Base-by-base conservation (phyloP, 2,888 invertebrate species). In the Philhelius pedissequus region DNA sequence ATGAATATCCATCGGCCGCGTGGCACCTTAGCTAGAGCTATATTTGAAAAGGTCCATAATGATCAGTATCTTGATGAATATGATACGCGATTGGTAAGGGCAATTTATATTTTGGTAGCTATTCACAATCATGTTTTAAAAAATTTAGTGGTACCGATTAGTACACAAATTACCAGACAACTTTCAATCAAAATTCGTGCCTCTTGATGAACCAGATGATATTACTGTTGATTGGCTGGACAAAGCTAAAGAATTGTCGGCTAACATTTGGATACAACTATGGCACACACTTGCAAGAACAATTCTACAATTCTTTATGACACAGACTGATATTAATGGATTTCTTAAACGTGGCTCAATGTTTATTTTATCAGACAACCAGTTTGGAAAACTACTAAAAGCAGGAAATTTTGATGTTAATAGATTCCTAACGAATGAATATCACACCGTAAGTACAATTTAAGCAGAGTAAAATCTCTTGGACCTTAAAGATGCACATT, bases 311-410 rank as follows among this genome's bases (percentile, higher is more conserved):
- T 94, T 96, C 92, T 97, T 99, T 92, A 96, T 98, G 95, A 96
- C 97, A 32, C 96, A 96, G 90, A 99, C 99, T 2, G 97, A 98
- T 87, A 96, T 98, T 87, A 99, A 99, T 92, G 98, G 98, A 94
- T 97, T 91, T 92, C 92, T 98, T 13, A 95, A 96, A 15, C 94
- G 99, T 64, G 99, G 99, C 8, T 98, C 98, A 1, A 99, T 99
- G 99, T 99, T 98, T 92, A 97, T 99, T 60, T 94, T 98, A 87
- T 99, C 99, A 0, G 93, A 94, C 80, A 92, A 94, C 8, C 98
- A 99, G 89, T 96, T 98, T 87, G 92, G 93, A 13, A 87, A 87
- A n/a, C 79, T 92, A 2, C 86, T 92, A 3, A 86, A 86, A 22
- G 87, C 88, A 15, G 91, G 90, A 1, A 91, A 91, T 1, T 91